A percentile compares a stretch with the other conserved stretches of the same genome.
phyloP scores from a whole-genome alignment of 2,797 vertebrate species.

The Scyliorhinus canicula region DNA sequence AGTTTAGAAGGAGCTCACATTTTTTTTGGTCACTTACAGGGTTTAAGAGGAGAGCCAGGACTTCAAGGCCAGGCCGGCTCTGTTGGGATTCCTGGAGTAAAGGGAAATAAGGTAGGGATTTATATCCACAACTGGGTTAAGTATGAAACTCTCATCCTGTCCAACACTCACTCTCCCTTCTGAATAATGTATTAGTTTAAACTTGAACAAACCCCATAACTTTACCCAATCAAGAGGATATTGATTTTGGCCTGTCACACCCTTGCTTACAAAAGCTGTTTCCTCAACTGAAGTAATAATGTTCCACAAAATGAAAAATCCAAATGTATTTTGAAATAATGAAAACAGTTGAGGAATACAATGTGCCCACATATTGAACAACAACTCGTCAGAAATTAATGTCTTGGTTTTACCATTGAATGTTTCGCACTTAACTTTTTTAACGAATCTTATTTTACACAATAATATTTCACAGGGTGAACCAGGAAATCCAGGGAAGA shows the following conservation, averaged over 20 bases:
- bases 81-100: conserved; percentile 59
- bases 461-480: conserved; percentile 54
- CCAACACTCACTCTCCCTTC: neutral
- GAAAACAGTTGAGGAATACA: neutral
- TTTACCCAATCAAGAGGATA: neutral
- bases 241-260: neutral
- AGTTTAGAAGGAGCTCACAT: neutral
- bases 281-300: conserved; percentile 7
- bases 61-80: conserved; percentile 54
- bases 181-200: conserved; percentile 18
- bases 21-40: conserved; percentile 49
- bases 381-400: neutral
- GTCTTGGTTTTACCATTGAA: neutral
- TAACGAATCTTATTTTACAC: neutral
- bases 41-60: conserved; percentile 56
- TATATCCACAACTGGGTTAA: neutral
- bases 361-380: neutral
- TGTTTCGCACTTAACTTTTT: neutral
- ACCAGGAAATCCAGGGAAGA: conserved; percentile 51
- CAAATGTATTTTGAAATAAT: neutral
- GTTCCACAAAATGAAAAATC: neutral
- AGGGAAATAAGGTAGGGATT: conserved; percentile 62
- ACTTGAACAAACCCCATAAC: conserved; percentile 21
- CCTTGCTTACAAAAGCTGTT: neutral
- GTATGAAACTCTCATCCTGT: conserved; percentile 6